Base-by-base conservation (phyloP, 2,888 invertebrate genomes). In the Cerastis leucographa region DNA sequence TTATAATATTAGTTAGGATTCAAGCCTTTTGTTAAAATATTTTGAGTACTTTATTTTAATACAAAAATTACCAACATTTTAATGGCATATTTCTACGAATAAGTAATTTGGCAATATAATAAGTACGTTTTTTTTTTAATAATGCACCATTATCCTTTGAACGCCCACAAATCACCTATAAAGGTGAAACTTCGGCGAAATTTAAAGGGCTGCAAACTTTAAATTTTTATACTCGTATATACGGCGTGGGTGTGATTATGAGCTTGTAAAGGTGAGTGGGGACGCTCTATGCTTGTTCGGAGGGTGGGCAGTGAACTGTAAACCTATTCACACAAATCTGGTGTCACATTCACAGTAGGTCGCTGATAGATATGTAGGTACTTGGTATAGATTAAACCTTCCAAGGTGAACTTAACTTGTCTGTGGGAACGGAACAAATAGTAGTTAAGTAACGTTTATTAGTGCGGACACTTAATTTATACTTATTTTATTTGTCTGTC, bases 231-330 rank as follows among this genome's bases (percentile, higher is more conserved):
- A 54, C 19, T 5, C 64, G 35, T 35, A 66, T 8, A 66, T 3
- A 54, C 51, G 5, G 12, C 22, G 65, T 44, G 51, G 76, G 73
- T 49, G 69, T 61, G 29, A 51, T 22, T 56, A 40, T 25, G 35
- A 54, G 67, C 56, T 74, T 69, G 44, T 1, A 46, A 77, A 85
- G 82, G 77, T 84, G 85, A 76, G 56, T 17, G 19, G 56, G 42
- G 70, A 8, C 56, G 49, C 40, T 56, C 29, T 54, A 19, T 49
- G n/a, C 42, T n/a, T 35, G 67, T 44, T 44, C 67, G 40, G 67
- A 71, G 78, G 83, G 80, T 80, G 76, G 51, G 17, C 74, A 76
- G 62, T 81, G 76, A 81, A 78, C 81, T 65, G 86, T 71, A 12
- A 82, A 78, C 59, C 62, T 65, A 42, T 62, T 76, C 75, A 76